Base-by-base conservation (phyloP, 2,888 invertebrate species). In the Silvanus unidentatus region DNA sequence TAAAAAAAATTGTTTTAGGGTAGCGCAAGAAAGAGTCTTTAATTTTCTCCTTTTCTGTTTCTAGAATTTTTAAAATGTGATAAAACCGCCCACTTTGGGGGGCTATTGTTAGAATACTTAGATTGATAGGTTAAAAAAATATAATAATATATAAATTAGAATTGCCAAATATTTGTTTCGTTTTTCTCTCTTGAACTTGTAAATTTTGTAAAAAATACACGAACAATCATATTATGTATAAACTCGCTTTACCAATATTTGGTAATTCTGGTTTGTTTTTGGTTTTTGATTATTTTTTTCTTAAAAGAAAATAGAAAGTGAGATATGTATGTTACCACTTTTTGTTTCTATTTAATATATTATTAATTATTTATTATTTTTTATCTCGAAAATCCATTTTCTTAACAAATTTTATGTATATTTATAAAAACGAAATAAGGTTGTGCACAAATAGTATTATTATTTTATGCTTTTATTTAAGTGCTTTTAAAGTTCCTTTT, bases 281-380 rank as follows among this genome's bases (percentile, higher is more conserved):
- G 11, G 5, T 3, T 32, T 32, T 32, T 32, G 10, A 6, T 32
- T n/a, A n/a, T 43, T 50, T 52, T 45, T 40, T 47, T 47, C 45
- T 5, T 5, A 22, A 22, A 22, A 22, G 22, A 22, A 22, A 22
- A 22, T 32, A 56, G 55, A 59, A 63, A 65, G 68, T 66, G 66
- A 67, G 64, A 68, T 62, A 57, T 63, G 58, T 54, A 62, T 65
- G 70, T 70, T 70, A 70, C 70, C 70, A 68, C 61, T 64, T 55
- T 63, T 58, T 49, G 52, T 57, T 63, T 53, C 42, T 55, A 47
- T 32, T 52, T 46, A 52, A 48, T 50, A 44, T 57, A 57, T 50
- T 51, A 51, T 50, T 44, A n/a, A 40, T 38, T 42, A 22, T 39
- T 44, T 52, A 40, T 50, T 49, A 30, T 40, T 43, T 40, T 16